Evolutionary conservation across 2,113 vertebrate species (phyloP), one percentile per base, ranked within the genome.

Genomic region (Sisor rabdophorus): DNA sequence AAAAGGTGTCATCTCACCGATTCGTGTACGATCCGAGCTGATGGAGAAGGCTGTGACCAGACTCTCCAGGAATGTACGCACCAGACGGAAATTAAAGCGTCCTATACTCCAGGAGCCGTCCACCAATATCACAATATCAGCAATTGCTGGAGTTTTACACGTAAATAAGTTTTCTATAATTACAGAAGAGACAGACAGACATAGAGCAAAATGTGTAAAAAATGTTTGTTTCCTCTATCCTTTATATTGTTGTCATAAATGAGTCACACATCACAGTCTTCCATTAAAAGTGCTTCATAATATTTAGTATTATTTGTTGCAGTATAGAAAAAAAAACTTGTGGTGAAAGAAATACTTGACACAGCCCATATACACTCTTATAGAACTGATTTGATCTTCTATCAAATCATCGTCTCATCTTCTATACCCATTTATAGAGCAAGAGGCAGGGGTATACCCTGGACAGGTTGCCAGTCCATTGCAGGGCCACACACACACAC

Each of bases 31-130:
- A 81, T 97, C 94, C 5, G 89, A 89, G 63, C 92, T 95, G 85
- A 98, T 93, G 0, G 88, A 85, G 32, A 98, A 98, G 11, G 96
- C 97, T 0, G 82, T 89, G 76, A 99, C 94, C 75, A 99, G 86
- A 79, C 94, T 98, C 85, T 98, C 96, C 87, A 99, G 88, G 87
- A 99, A 99, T 0, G 91, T 89, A 2, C 97, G 91, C 74, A 99
- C 95, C 19, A 99, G 92, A 54, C 94, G 89, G 91, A 99, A 99
- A 89, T 99, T 99, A 85, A 94, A 93, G 77, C 97, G 92, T 6
- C 97, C 97, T 64, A 99, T 99, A 44, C 97, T 99, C 97, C 97
- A 99, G 2, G 97, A 99, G 1, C 97, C 97, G 63, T 99, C 97
- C 2, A 99, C 94, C 82, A 99, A 90, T 74, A 99, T 95, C 32